A percentile compares a stretch with the other conserved stretches of the same genome.
Evolutionary conservation across 2,888 invertebrate genomes (phyloP).

Genomic region (Kuschelorhynchus macadamiae): DNA sequence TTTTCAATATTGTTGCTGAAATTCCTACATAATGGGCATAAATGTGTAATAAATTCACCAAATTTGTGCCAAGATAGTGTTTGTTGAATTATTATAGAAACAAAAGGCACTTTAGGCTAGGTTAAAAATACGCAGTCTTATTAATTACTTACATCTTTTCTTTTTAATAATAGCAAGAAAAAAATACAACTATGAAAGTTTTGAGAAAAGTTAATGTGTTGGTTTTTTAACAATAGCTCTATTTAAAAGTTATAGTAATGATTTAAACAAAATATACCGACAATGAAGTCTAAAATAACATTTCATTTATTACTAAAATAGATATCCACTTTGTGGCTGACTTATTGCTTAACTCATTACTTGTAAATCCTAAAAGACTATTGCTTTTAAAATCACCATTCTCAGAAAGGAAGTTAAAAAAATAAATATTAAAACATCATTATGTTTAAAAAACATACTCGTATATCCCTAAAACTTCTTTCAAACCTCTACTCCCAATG

Average conservation of each 20-base stretch:
- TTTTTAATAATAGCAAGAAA: background rate
- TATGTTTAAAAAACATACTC: conserved; percentile 20
- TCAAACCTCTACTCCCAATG: conserved; percentile 88
- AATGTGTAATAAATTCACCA: background rate
- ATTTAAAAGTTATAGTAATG: background rate
- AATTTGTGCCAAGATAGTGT: background rate
- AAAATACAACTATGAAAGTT: conserved; percentile 6
- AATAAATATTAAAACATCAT: conserved; percentile 26
- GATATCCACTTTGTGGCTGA: no score
- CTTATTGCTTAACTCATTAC: conserved; percentile 4
- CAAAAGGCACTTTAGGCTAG: background rate
- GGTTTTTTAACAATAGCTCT: background rate
- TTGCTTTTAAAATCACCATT: background rate
- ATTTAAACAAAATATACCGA: background rate
- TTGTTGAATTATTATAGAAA: background rate
- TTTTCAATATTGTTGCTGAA: no score
- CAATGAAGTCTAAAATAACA: background rate
- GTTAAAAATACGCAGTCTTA: background rate
- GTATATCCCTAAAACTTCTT: conserved; percentile 37
- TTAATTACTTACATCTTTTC: conserved; percentile 2
- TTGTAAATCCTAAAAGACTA: background rate
- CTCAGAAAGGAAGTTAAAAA: conserved; percentile 19
- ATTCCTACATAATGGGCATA: background rate
- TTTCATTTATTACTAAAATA: no score
- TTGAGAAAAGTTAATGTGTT: no score